Conservation (phyloP, 1,140 invertebrate species). For the Anthonomus grandis region DNA sequence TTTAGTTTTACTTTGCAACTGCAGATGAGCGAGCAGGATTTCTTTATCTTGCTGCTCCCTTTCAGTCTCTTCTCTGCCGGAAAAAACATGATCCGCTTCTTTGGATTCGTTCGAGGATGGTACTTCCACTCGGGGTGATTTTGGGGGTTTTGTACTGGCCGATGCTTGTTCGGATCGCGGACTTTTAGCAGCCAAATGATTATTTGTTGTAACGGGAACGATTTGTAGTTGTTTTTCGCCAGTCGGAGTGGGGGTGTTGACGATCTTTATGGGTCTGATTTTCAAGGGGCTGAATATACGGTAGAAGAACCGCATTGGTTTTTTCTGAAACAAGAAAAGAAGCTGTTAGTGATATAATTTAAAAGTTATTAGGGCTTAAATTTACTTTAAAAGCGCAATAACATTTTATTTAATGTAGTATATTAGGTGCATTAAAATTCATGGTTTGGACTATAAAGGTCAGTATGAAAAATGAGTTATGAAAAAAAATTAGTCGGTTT, state of each 20-base stretch:
- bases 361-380: too few species aligned
- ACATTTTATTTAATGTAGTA: too few species aligned
- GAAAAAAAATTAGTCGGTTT: too few species aligned
- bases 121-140: constrained; percentile 23
- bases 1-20: constrained; percentile 42
- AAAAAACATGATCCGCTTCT: constrained; percentile 1
- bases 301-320: constrained; percentile 63
- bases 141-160: not conserved
- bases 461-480: too few species aligned
- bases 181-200: not conserved
- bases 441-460: too few species aligned
- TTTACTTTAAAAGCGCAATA: too few species aligned
- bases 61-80: constrained; percentile 21
- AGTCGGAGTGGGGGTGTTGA: constrained; percentile 37
- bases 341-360: too few species aligned
- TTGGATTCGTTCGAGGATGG: constrained; percentile 12
- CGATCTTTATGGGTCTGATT: constrained; percentile 45
- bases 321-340: constrained; percentile 50
- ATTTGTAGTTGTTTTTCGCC: constrained; percentile 45
- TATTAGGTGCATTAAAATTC: too few species aligned
- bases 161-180: constrained; percentile 2
- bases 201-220: constrained; percentile 34
- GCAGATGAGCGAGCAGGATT: constrained; percentile 39
- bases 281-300: constrained; percentile 50
- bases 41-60: constrained; percentile 38